Evolutionary conservation across 2,888 invertebrate genomes (phyloP), one percentile per base, ranked within the genome.

Genomic region (Megalurothrips usitatus): DNA sequence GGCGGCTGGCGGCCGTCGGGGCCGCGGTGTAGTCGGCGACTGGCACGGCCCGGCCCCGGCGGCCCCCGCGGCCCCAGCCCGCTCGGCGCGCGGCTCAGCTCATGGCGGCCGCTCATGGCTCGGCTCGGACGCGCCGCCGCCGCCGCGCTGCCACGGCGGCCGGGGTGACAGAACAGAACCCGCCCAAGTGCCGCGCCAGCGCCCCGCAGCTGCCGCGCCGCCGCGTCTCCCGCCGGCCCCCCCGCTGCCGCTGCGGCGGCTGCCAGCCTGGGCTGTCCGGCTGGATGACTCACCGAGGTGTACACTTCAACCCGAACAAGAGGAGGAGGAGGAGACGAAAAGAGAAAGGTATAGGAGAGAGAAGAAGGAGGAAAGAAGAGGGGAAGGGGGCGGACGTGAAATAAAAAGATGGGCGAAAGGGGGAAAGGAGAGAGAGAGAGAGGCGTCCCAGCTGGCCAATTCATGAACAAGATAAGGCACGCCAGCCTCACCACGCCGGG

Each of bases 21-120:
- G 19, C 19, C 58, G 58, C 58, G 58, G 58, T 58, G 58, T 17
- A 58, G 58, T 23, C 68, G 68, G 68, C 68, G 68, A 75, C 68
- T 75, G 68, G 68, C 68, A 26, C 23, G 6, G 23, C 68, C 58
- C 17, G 58, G 19, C 58, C 14, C 3, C 52, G 52, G 34, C 34
- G 14, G 49, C 49, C 49, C 10, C 10, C 52, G 3, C 52, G 9
- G 52, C 52, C 2, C 52, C 52, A 6, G 52, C 17, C 58, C 6
- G 12, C 58, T 0, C 17, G 19, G n/a, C 58, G 14, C 17, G 58
- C 52, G 14, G 58, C 58, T 58, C 58, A n/a, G 58, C 58, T 58
- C 58, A n/a, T 17, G 19, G 4, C 58, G 14, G 58, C 58, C 58
- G 34, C 34, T 43, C 34, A 43, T n/a, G 58, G 17, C 58, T 58